These are phyloP conservation scores for Ptychadena robeensis DNA, from an alignment of 2,797 vertebrate species.

Conservation along the genomic window DNA sequence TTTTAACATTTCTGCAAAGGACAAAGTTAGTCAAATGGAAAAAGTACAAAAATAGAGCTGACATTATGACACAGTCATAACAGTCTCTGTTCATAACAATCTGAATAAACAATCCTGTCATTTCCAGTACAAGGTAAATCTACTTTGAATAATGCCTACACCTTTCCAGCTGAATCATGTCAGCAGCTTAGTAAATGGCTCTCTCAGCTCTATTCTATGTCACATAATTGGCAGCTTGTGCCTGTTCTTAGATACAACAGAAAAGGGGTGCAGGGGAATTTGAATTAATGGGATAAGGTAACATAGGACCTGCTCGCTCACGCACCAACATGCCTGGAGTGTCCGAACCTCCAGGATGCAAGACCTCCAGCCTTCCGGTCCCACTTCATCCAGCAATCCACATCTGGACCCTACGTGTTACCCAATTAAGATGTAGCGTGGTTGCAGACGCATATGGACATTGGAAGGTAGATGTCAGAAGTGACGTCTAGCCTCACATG, in stretches of 20 bases:
- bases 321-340: no score
- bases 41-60: slow-evolving; percentile 54
- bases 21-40: slow-evolving; percentile 41
- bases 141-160: slow-evolving; percentile 53
- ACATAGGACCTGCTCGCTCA: no score
- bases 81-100: slow-evolving; percentile 44
- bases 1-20: slow-evolving; percentile 8
- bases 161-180: slow-evolving; percentile 51
- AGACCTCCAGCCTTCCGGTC: no score
- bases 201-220: slow-evolving; percentile 34
- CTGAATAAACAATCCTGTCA: slow-evolving; percentile 54
- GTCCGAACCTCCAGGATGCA: no score
- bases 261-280: slow-evolving; percentile 13
- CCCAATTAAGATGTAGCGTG: no score
- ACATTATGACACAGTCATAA: slow-evolving; percentile 42
- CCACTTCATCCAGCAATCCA: no score
- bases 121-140: slow-evolving; percentile 55
- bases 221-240: slow-evolving; percentile 25
- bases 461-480: no score
- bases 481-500: no score
- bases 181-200: slow-evolving; percentile 51
- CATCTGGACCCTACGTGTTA: no score
- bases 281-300: not conserved
- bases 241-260: slow-evolving; percentile 16
- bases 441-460: no score